These are phyloP conservation scores for Poecilia picta DNA, from an alignment of 2,797 vertebrate genomes.

Conservation along the genomic window DNA sequence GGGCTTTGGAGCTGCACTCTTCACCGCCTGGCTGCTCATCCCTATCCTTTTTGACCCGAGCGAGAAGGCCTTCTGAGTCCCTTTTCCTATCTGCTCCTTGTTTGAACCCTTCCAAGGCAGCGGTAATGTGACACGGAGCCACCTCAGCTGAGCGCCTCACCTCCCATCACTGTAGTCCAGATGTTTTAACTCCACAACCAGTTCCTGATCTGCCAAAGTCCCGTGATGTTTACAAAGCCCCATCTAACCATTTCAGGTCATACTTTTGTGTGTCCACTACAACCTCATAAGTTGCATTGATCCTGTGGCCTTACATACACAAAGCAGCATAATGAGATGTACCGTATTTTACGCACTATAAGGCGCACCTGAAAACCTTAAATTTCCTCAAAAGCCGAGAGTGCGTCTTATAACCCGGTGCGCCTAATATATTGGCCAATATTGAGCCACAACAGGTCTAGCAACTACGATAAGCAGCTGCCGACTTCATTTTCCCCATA, in stretches of 20 bases:
- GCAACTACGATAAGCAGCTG: too few species aligned
- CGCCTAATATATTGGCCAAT: too few species aligned
- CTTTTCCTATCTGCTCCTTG: conserved; percentile 59
- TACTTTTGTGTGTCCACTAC: conserved; percentile 18
- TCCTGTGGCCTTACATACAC: conserved; percentile 8
- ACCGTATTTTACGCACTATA: too few species aligned
- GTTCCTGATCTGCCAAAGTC: conserved; percentile 35
- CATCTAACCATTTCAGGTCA: conserved; percentile 39
- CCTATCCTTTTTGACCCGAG: conserved; percentile 51
- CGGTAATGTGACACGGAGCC: conserved; percentile 60
- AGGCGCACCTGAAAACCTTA: too few species aligned
- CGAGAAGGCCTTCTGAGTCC: conserved; percentile 56
- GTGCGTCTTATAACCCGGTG: too few species aligned
- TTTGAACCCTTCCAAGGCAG: conserved; percentile 57
- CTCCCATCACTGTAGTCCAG: conserved; percentile 54
- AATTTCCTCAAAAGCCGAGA: too few species aligned
- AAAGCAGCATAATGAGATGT: conserved; percentile 49
- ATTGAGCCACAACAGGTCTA: too few species aligned
- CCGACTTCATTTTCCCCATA: too few species aligned
- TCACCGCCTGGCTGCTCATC: conserved; percentile 61
- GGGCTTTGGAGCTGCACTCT: conserved; percentile 34
- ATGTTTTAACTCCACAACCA: conserved; percentile 42
- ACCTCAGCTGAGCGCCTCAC: conserved; percentile 60
- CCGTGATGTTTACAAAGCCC: conserved; percentile 54
- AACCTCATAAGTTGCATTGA: conserved; percentile 20